Conservation (phyloP, 2,113 vertebrate species). For the Pelecanus crispus region DNA sequence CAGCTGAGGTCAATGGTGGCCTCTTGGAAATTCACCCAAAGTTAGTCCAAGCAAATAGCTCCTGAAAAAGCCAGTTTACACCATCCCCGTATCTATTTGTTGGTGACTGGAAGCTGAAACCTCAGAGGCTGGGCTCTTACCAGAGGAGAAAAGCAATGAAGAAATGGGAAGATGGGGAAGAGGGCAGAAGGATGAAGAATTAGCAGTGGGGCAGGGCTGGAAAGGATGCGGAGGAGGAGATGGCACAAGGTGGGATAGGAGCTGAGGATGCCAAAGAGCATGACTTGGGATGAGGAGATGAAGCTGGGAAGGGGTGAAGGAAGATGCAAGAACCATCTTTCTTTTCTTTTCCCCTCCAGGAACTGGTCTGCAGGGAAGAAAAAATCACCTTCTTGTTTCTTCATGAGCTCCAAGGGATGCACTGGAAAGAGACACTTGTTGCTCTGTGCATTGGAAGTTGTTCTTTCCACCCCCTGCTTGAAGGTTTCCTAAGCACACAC, state of each 20-base stretch:
- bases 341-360: neutral
- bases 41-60: neutral
- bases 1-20: neutral
- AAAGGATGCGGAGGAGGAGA: neutral
- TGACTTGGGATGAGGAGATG: neutral
- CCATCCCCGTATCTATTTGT: neutral
- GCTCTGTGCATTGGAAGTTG: neutral
- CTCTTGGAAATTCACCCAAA: neutral
- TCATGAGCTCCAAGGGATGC: neutral
- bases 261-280: neutral
- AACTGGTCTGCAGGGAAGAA: neutral
- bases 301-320: neutral
- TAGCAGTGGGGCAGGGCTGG: neutral
- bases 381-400: neutral
- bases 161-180: neutral
- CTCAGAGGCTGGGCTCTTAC: neutral
- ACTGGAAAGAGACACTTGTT: neutral
- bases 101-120: neutral
- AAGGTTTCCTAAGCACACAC: neutral
- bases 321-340: neutral
- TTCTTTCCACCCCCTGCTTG: neutral
- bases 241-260: neutral
- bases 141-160: neutral
- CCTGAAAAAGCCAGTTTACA: neutral
- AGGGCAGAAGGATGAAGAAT: neutral